Percentiles rank a stretch among this genome's conserved stretches.
Evolutionary conservation across 2,113 vertebrate species (phyloP).

Genomic region (Bufo gargarizans): DNA sequence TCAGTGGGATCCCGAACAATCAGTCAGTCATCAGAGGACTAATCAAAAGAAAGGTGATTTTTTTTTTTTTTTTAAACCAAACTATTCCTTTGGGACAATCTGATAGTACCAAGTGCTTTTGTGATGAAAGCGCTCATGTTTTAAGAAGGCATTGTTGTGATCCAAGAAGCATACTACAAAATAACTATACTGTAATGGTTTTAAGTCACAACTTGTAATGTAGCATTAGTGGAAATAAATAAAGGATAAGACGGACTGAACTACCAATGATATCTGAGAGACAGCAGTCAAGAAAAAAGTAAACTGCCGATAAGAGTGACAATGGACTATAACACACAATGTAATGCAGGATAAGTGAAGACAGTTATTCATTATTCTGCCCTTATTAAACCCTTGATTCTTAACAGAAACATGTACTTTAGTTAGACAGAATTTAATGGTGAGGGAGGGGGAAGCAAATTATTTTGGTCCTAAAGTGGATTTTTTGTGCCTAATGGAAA

Average conservation of each 20-base stretch:
- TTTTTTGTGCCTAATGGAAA: constrained; percentile 4
- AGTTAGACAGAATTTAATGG: not conserved
- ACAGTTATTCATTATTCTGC: not conserved
- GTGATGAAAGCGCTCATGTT: too few relatives aligned
- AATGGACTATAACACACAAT: not conserved
- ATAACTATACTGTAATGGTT: too few relatives aligned
- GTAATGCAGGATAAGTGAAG: not conserved
- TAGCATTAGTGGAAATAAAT: not conserved
- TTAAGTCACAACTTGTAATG: too few relatives aligned
- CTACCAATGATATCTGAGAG: too few relatives aligned
- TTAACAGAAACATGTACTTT: not conserved
- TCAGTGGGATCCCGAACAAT: too few relatives aligned
- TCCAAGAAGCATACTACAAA: not conserved
- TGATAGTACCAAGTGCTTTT: too few relatives aligned
- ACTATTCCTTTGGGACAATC: too few relatives aligned
- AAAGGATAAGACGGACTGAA: too few relatives aligned
- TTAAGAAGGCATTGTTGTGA: not conserved
- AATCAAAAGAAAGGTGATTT: too few relatives aligned
- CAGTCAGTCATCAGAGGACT: too few relatives aligned
- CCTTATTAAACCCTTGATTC: not conserved
- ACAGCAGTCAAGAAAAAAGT: too few relatives aligned
- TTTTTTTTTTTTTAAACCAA: too few relatives aligned
- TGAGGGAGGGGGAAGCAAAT: constrained; percentile 8
- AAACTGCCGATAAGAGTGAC: not conserved
- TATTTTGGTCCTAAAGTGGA: constrained; percentile 10